Percentiles rank a stretch among this genome's conserved stretches.
These are phyloP conservation scores for Macrobrachium rosenbergii DNA, from an alignment of 1,140 invertebrate species.

Conservation along the genomic window DNA sequence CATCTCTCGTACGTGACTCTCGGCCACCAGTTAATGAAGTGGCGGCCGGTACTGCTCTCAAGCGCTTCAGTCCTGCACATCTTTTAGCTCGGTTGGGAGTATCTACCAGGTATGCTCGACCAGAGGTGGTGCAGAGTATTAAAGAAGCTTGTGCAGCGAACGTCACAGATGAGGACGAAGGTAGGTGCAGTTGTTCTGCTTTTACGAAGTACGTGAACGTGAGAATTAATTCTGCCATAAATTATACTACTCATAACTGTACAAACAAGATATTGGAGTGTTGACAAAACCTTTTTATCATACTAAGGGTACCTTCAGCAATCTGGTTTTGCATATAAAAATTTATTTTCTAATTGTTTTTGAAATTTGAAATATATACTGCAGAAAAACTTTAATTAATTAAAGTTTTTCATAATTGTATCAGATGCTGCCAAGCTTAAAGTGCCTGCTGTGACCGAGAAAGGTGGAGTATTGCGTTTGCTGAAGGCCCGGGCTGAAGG, in stretches of 20 bases:
- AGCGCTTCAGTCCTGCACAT: slow-evolving; percentile 45
- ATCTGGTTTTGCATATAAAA: too few species aligned
- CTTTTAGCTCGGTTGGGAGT: slow-evolving; percentile 54
- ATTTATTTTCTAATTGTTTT: neutral
- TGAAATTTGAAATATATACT: neutral
- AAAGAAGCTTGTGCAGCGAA: slow-evolving; percentile 20
- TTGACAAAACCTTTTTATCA: too few species aligned
- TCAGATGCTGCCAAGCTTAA: slow-evolving; percentile 33
- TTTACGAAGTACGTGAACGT: neutral
- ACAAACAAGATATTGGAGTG: too few species aligned
- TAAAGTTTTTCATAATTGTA: neutral
- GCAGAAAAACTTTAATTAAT: neutral
- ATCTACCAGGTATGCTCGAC: slow-evolving; percentile 55
- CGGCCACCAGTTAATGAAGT: slow-evolving; percentile 42
- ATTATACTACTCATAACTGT: neutral
- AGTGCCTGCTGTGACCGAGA: slow-evolving; percentile 43
- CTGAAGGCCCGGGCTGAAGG: slow-evolving; percentile 35
- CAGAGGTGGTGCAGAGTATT: slow-evolving; percentile 45
- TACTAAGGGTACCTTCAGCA: too few species aligned
- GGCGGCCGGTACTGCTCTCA: slow-evolving; percentile 48
- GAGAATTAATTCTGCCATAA: neutral
- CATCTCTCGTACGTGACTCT: slow-evolving; percentile 31
- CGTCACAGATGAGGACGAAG: slow-evolving; percentile 24
- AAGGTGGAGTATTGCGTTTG: slow-evolving; percentile 41
- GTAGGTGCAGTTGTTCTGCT: neutral